phyloP scores from a whole-genome alignment of 2,113 vertebrate genomes.

The Chionis minor region DNA sequence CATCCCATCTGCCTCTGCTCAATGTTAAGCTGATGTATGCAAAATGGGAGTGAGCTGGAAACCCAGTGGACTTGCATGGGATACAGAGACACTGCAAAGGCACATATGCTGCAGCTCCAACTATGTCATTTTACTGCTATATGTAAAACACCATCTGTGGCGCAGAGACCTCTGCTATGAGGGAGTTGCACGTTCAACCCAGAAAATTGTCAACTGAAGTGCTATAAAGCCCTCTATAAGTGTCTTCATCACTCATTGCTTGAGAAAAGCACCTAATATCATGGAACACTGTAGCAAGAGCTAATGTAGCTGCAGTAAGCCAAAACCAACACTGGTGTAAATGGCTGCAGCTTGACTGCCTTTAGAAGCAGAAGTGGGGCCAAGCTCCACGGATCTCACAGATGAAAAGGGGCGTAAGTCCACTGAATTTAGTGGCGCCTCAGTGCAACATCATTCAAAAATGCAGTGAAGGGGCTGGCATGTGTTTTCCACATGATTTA shows the following conservation, averaged over 20 bases:
- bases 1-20: constrained; percentile 58
- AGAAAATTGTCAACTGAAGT: constrained; percentile 19
- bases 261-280: not conserved
- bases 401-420: not conserved
- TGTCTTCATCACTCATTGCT: constrained; percentile 13
- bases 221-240: not conserved
- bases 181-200: not conserved
- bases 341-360: not conserved
- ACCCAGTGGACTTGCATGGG: not conserved
- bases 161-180: constrained; percentile 32
- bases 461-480: not conserved
- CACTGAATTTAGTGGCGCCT: not conserved
- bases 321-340: not conserved
- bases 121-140: constrained; percentile 28
- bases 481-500: not conserved
- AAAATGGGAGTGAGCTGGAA: constrained; percentile 34
- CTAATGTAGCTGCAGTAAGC: not conserved
- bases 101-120: constrained; percentile 53
- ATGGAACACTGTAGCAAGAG: not conserved
- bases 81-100: constrained; percentile 37
- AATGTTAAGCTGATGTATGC: constrained; percentile 51
- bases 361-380: not conserved
- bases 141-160: constrained; percentile 68
- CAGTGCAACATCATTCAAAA: not conserved
- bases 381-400: not conserved